phyloP scores from a whole-genome alignment of 2,113 vertebrate species.

The Pholis gunnellus region DNA sequence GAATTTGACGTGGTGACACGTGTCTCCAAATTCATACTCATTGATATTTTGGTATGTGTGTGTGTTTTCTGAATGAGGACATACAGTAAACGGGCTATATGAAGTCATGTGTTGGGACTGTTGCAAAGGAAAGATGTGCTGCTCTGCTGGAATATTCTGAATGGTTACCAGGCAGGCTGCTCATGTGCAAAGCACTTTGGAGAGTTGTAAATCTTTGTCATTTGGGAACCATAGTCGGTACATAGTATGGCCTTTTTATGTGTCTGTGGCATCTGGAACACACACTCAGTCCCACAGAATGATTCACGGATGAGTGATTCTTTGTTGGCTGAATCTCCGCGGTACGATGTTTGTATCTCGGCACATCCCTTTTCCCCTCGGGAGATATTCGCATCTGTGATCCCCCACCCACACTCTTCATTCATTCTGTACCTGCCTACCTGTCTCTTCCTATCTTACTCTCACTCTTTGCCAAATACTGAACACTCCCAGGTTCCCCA shows the following conservation, averaged over 20 bases:
- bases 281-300: constrained; percentile 54
- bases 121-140: constrained; percentile 63
- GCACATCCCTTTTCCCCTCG: constrained; percentile 30
- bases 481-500: constrained; percentile 29
- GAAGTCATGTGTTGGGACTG: constrained; percentile 68
- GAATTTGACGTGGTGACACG: constrained; percentile 33
- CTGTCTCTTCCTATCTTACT: constrained; percentile 10
- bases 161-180: constrained; percentile 52
- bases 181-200: constrained; percentile 54
- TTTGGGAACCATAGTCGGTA: constrained; percentile 42
- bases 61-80: constrained; percentile 55
- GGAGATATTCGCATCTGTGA: constrained; percentile 49
- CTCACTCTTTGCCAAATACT: constrained; percentile 35
- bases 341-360: constrained; percentile 34
- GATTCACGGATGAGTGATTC: constrained; percentile 50
- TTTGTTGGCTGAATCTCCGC: constrained; percentile 22
- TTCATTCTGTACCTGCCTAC: constrained; percentile 21
- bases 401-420: constrained; percentile 27
- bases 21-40: constrained; percentile 34
- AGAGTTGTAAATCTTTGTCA: constrained; percentile 68
- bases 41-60: constrained; percentile 26
- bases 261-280: constrained; percentile 63
- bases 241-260: constrained; percentile 42
- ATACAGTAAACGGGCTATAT: constrained; percentile 37
- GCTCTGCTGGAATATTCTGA: constrained; percentile 52